Base-by-base conservation (phyloP, 2,797 vertebrate species). In the Eutrigla gurnardus region DNA sequence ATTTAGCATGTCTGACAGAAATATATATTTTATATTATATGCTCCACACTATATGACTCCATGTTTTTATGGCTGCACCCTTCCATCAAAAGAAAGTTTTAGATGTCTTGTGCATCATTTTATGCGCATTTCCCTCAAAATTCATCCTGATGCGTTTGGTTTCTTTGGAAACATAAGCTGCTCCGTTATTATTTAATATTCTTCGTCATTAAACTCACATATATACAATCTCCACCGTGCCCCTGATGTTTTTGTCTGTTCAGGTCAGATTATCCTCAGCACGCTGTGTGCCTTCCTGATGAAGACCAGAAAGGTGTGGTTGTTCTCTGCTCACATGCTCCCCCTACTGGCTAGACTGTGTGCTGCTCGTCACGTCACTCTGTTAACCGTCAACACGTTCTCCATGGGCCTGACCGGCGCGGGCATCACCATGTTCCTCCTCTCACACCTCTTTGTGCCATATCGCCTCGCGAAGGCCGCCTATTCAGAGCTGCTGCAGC, bases 191-290 rank as follows among this genome's bases (percentile, higher is more conserved):
- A 25, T 25, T 25, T 25, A 25, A 25, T 25, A 25, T 25, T 25
- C 25, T 25, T 25, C 25, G 2, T 25, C 25, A 25, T 25, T 25
- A 25, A 25, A 25, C 25, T 25, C 25, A 25, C 25, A 25, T 25
- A 25, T 25, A 25, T 25, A 13, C 13, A 59, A 59, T 6, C 37
- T 25, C 25, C 13, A 13, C 57, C 7, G 3, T 12, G 12, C n/a
- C 13, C 39, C 7, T 43, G 13, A 43, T 43, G 35, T 66, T 46
- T 0, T 58, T 45, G 70, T 47, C 60, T 65, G 6, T 72, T 6
- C 83, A 97, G 96, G 95, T 82, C 95, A 96, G 92, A 93, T 96
- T 39, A 95, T 96, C 36, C 91, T 97, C 47, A 90, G 93, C 83
- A 91, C 93, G 0, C 87, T 97, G 61, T 96, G 96, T 83, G 94